phyloP scores from a whole-genome alignment of 2,797 vertebrate genomes.

The Fratercula arctica region DNA sequence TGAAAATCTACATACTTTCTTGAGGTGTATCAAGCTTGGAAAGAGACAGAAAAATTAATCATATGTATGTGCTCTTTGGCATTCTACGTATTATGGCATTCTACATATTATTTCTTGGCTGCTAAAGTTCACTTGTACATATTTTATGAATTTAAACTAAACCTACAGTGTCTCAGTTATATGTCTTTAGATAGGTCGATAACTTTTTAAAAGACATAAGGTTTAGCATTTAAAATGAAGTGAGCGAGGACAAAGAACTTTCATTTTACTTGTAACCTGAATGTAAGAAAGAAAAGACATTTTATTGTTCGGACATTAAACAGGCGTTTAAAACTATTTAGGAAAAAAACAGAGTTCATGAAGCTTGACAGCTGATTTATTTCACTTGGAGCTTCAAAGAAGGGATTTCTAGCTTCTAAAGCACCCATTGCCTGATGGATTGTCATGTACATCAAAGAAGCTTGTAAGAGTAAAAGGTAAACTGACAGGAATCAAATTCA shows the following conservation, averaged over 20 bases:
- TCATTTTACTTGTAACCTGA: not conserved
- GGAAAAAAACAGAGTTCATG: slow-evolving; percentile 7
- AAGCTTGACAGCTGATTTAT: slow-evolving; percentile 64
- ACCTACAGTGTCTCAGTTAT: not conserved
- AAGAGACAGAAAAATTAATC: not conserved
- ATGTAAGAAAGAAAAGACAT: not conserved
- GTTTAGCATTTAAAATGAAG: slow-evolving; percentile 8
- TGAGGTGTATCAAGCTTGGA: not conserved
- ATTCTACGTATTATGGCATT: not conserved
- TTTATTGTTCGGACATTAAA: slow-evolving; percentile 52
- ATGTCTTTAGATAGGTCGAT: not conserved
- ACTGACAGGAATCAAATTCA: slow-evolving; percentile 58
- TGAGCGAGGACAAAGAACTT: not conserved
- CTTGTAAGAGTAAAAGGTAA: slow-evolving; percentile 46
- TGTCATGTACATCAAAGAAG: slow-evolving; percentile 60
- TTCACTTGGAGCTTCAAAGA: slow-evolving; percentile 59
- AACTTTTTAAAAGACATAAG: not conserved
- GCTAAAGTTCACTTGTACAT: not conserved
- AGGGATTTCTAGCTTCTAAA: slow-evolving; percentile 53
- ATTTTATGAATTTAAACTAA: not conserved
- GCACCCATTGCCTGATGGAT: slow-evolving; percentile 33
- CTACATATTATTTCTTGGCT: not conserved
- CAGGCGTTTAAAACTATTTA: slow-evolving; percentile 36
- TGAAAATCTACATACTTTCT: not conserved
- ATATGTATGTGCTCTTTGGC: not conserved